Base-by-base conservation (phyloP, 2,888 invertebrate genomes). In the Aporophyla lueneburgensis region DNA sequence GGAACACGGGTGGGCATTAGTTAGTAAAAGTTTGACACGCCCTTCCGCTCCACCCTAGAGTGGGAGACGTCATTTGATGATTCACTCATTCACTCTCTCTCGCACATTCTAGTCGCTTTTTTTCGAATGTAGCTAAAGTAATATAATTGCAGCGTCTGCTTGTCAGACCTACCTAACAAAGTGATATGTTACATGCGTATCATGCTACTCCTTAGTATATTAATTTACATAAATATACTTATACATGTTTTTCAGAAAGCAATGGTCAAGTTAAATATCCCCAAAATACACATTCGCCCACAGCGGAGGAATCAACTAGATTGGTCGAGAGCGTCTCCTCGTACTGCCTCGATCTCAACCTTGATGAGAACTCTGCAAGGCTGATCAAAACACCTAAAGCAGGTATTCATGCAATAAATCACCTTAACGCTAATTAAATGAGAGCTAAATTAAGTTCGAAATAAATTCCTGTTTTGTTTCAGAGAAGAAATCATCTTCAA, bases 261-360 rank as follows among this genome's bases (percentile, higher is more conserved):
- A 43, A 71, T 54, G 53, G 16, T n/a, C 27, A 71, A 56, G 40
- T 51, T 16, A 51, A 49, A 40, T 73, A 53, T 58, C 33, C 19
- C 33, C 33, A 72, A 72, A n/a, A 74, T 19, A 16, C 76, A 54
- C 33, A n/a, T 43, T 21, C 89, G 85, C 76, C 65, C 92, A 93
- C 90, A 43, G 94, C 84, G 0, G 88, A 94, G 79, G 94, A 94
- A 56, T 86, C 89, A 53, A 87, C 86, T 10, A 86, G 94, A 61
- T 78, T 94, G 89, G 97, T 87, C 90, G 97, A 94, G 97, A 98
- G 96, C 97, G 95, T 95, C 1, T 97, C 97, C 0, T 96, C 97
- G 0, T 97, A 96, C 82, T 96, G 96, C 74, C 92, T 97, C 4
- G 96, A 96, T 85, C 85, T 97, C 49, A 96, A 97, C 80, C 91